These are phyloP conservation scores for Urophycis tenuis DNA, from an alignment of 2,797 vertebrate genomes.

Conservation along the genomic window DNA sequence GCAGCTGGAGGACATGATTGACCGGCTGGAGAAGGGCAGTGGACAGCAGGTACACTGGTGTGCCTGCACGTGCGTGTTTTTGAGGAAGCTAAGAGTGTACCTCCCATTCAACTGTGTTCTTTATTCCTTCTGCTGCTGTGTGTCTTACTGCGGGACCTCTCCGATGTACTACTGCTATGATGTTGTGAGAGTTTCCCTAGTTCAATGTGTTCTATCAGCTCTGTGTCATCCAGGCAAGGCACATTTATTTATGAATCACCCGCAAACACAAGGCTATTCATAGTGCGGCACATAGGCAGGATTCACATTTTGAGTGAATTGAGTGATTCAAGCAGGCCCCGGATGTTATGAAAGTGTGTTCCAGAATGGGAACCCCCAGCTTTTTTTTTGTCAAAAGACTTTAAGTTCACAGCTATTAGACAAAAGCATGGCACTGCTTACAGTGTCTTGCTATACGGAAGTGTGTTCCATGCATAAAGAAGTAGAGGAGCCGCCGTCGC, in stretches of 20 bases:
- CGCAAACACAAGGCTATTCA: neutral
- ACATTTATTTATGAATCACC: neutral
- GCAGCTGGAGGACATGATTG: conserved; percentile 99
- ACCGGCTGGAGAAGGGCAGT: conserved; percentile 97
- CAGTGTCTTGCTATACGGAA: neutral
- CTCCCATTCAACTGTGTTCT: no score
- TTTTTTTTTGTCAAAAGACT: neutral
- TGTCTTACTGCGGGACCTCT: neutral
- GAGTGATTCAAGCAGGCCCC: neutral
- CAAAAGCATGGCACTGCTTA: neutral
- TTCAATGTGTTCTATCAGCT: neutral
- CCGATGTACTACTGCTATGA: neutral
- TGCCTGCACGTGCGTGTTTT: no score
- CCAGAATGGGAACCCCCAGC: neutral
- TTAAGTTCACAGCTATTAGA: no score
- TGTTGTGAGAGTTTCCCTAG: neutral
- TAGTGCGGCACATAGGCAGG: neutral
- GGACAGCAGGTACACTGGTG: conserved; percentile 98
- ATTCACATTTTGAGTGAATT: neutral
- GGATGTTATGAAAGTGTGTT: neutral
- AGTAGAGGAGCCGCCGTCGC: neutral
- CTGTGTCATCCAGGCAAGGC: neutral
- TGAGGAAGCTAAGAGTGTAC: no score
- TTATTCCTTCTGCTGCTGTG: neutral
- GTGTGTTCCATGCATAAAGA: neutral